These are phyloP conservation scores for Rutpela maculata DNA, from an alignment of 2,888 invertebrate genomes.

Conservation along the genomic window DNA sequence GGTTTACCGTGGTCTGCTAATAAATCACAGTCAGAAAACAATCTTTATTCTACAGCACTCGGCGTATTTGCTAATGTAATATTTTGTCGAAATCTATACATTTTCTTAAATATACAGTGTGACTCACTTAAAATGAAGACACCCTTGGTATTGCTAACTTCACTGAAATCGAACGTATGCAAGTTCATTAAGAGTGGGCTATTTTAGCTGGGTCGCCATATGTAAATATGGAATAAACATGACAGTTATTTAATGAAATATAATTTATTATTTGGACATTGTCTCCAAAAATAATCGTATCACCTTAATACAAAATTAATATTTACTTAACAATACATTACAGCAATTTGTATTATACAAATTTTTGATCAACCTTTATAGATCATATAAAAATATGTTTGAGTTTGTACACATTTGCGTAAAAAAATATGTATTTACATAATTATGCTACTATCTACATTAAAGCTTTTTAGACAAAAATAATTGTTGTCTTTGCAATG, in stretches of 20 bases:
- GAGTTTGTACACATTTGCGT: constrained; percentile 18
- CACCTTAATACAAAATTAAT: not conserved
- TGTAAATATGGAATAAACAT: not conserved
- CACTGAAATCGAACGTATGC: too few species aligned
- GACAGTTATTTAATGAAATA: not conserved
- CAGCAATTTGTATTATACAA: not conserved
- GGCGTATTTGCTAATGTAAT: too few species aligned
- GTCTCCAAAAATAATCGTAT: not conserved
- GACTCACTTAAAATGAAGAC: too few species aligned
- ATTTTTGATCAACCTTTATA: not conserved
- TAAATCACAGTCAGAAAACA: too few species aligned
- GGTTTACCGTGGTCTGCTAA: too few species aligned
- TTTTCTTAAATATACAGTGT: too few species aligned
- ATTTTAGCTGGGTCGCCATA: too few species aligned
- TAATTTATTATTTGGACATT: not conserved
- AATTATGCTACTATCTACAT: constrained; percentile 7
- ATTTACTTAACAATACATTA: not conserved
- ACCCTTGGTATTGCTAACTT: too few species aligned
- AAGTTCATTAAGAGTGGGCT: too few species aligned
- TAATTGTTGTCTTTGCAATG: not conserved
- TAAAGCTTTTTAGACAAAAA: constrained; percentile 43
- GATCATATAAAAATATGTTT: constrained; percentile 11
- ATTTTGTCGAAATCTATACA: too few species aligned
- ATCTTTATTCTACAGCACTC: too few species aligned
- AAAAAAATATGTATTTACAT: constrained; percentile 34